Base-by-base conservation (phyloP, 1,140 invertebrate genomes). In the Drosophila ogumai region DNA sequence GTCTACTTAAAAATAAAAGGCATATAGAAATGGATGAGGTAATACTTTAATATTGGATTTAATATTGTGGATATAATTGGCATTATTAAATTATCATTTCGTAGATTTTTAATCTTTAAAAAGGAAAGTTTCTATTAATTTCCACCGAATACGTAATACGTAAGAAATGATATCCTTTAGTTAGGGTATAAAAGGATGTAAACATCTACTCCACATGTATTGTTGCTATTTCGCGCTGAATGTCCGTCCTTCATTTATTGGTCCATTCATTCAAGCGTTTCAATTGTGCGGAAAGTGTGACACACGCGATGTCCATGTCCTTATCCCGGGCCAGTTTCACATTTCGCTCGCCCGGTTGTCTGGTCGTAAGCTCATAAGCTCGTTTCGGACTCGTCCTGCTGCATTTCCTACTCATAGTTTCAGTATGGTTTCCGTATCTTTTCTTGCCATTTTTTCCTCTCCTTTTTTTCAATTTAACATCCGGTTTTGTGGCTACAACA, bases 211-310 rank as follows among this genome's bases (percentile, higher is more conserved):
- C 32, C 32, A 15, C 52, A 55, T 38, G 52, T 38, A 25, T 55
- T 15, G 52, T n/a, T 22, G 36, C 19, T 25, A 2, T 55, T 55
- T 55, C 52, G 52, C 52, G 52, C 34, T 38, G 34, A 55, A 55
- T 55, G 52, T 55, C 19, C 34, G 52, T 75, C 64, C 77, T 59
- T 80, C 77, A 75, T 57, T 79, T 77, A 79, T 79, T 56, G 79
- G 68, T 63, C 44, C 80, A 82, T 82, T 82, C 75, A 69, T 82
- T 79, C 75, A 82, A 82, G 82, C 82, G 75, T 82, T 82, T 71
- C 80, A 82, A 82, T 82, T 82, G 75, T 82, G 80, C 77, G 80
- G 80, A 82, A 82, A 80, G 78, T 79, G 55, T 60, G 58, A 60
- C 49, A 60, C 19, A 55, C 58, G 58, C 58, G 58, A 34, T 32